Evolutionary conservation across 1,140 invertebrate genomes (phyloP).

Genomic region (Brachystomella parvula): DNA sequence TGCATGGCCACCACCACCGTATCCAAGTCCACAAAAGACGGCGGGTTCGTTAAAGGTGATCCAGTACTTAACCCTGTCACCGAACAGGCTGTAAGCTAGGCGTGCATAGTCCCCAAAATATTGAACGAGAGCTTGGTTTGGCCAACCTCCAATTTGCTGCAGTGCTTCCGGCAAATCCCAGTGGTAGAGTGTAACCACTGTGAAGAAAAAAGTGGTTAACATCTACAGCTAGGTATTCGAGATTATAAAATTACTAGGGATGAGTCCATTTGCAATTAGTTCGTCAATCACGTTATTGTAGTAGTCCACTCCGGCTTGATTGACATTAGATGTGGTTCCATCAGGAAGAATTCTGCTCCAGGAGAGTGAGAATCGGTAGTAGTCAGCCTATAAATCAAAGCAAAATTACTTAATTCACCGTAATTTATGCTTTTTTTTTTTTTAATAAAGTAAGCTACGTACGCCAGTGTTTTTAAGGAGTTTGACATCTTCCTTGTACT

Average conservation of each 20-base stretch:
- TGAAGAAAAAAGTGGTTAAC: constrained; percentile 32
- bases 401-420: constrained; percentile 28
- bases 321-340: constrained; percentile 53
- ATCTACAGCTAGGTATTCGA: constrained; percentile 25
- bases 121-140: constrained; percentile 40
- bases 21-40: constrained; percentile 56
- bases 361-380: constrained; percentile 63
- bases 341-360: constrained; percentile 59
- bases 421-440: constrained; percentile 33
- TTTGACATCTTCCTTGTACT: constrained; percentile 47
- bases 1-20: constrained; percentile 43
- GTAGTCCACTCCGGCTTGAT: constrained; percentile 55
- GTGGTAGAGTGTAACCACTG: constrained; percentile 45
- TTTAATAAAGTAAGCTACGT: constrained; percentile 44
- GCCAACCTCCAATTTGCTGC: constrained; percentile 44
- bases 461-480: constrained; percentile 47
- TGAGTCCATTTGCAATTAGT: constrained; percentile 42
- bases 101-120: constrained; percentile 44
- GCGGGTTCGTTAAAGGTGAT: constrained; percentile 44
- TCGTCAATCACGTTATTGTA: constrained; percentile 58
- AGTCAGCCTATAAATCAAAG: constrained; percentile 43
- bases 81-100: constrained; percentile 43
- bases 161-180: constrained; percentile 43
- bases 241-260: constrained; percentile 18
- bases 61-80: constrained; percentile 45